Conservation (phyloP, 2,113 vertebrate genomes). For the Anolis sagrei region DNA sequence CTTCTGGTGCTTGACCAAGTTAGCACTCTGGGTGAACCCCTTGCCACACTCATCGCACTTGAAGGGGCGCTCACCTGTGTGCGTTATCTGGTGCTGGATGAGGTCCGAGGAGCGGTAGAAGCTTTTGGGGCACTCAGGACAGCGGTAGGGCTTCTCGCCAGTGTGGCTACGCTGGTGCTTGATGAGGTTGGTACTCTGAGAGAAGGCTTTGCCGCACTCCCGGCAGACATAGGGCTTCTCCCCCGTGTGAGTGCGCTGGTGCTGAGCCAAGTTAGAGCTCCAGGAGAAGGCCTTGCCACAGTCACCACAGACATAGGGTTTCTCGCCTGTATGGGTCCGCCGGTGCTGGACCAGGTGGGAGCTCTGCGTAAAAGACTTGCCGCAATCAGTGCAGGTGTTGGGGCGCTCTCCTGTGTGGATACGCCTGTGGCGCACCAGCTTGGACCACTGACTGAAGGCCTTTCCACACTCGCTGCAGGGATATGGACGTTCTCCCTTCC, state of each 20-base stretch:
- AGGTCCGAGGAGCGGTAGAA: slow-evolving; percentile 39
- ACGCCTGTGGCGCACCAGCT: slow-evolving; percentile 36
- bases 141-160: slow-evolving; percentile 26
- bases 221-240: slow-evolving; percentile 34
- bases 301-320: slow-evolving; percentile 28
- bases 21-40: slow-evolving; percentile 42
- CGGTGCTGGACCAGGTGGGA: slow-evolving; percentile 41
- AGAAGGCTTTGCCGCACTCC: slow-evolving; percentile 44
- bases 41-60: slow-evolving; percentile 36
- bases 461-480: slow-evolving; percentile 31
- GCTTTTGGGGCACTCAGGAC: slow-evolving; percentile 30
- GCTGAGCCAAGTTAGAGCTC: slow-evolving; percentile 43
- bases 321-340: slow-evolving; percentile 35
- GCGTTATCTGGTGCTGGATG: slow-evolving; percentile 41
- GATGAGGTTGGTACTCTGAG: slow-evolving; percentile 43
- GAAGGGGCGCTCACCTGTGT: slow-evolving; percentile 34
- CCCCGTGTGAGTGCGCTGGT: slow-evolving; percentile 39
- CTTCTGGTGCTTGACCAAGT: slow-evolving; percentile 43
- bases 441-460: slow-evolving; percentile 36
- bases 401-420: slow-evolving; percentile 38
- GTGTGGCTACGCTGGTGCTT: slow-evolving; percentile 40
- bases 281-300: slow-evolving; percentile 39
- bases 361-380: slow-evolving; percentile 41
- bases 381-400: slow-evolving; percentile 21
- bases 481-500: slow-evolving; percentile 26